phyloP scores from a whole-genome alignment of 2,113 vertebrate species.

The Peromyscus polionotus region DNA sequence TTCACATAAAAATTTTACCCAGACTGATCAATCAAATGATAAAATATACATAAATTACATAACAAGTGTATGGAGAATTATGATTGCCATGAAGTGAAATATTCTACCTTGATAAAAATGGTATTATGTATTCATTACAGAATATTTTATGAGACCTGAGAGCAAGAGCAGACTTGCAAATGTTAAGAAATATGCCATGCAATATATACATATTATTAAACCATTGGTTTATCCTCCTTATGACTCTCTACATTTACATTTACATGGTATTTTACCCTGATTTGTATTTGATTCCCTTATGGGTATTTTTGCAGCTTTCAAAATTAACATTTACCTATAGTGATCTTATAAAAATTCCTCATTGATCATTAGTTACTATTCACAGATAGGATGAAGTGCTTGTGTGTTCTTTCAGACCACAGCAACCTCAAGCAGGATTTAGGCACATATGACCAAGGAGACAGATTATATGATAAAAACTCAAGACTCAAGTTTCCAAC shows the following conservation, averaged over 20 bases:
- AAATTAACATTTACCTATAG: background rate
- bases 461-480: background rate
- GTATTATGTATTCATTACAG: background rate
- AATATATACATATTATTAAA: conserved; percentile 10
- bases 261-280: background rate
- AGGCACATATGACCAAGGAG: background rate
- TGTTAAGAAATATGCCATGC: background rate
- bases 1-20: conserved; percentile 41
- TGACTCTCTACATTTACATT: background rate
- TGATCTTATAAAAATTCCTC: background rate
- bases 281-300: background rate
- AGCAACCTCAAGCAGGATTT: background rate
- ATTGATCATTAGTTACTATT: background rate
- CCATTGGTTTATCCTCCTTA: background rate
- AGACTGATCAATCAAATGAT: conserved; percentile 21
- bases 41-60: conserved; percentile 34
- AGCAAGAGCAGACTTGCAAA: background rate
- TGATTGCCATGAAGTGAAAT: conserved; percentile 18
- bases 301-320: background rate
- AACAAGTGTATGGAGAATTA: conserved; percentile 26
- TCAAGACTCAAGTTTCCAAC: background rate
- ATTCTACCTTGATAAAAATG: conserved; percentile 27
- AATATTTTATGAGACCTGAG: background rate
- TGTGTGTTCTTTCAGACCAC: background rate
- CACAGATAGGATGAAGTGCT: background rate